phyloP scores from a whole-genome alignment of 2,113 vertebrate genomes.

The Equus przewalskii region DNA sequence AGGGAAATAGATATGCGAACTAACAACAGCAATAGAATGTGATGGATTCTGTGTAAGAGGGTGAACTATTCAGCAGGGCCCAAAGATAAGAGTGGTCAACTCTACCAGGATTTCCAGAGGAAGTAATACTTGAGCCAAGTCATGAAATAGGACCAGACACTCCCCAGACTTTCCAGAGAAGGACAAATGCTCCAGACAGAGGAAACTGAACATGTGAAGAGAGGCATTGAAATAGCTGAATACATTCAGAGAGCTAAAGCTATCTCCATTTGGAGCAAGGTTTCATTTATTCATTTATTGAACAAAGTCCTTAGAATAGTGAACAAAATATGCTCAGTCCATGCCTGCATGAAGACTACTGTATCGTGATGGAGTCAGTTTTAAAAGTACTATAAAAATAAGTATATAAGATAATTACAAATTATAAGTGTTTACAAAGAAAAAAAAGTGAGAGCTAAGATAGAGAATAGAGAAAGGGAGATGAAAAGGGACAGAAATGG shows the following conservation, averaged over 20 bases:
- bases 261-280: not conserved
- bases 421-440: not conserved
- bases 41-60: not conserved
- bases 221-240: not conserved
- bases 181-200: not conserved
- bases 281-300: not conserved
- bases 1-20: not conserved
- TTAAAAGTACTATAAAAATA: not conserved
- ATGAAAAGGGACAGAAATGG: not conserved
- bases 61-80: not conserved
- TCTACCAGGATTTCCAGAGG: not conserved
- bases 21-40: not conserved
- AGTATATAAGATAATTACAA: not conserved
- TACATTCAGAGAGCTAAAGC: not conserved
- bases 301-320: not conserved
- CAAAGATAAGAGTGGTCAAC: not conserved
- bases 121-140: not conserved
- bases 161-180: not conserved
- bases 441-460: not conserved
- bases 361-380: not conserved
- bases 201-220: not conserved
- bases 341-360: not conserved
- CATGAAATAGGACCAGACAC: not conserved
- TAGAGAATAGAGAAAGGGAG: not conserved
- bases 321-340: not conserved